Evolutionary conservation across 1,140 invertebrate species (phyloP).

Genomic region (roundworm (Caenorhabditis elegans)): WBcel235 BX284604.4:8092501-8093000

Average conservation of each 20-base stretch:
- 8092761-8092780: not conserved
- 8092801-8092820: no score
- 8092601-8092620: no score
- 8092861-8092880: not conserved
- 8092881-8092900: not conserved
- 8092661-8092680: no score
- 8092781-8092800: conserved; percentile 24
- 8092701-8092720: no score
- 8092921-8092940: not conserved
- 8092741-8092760: no score
- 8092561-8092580: no score
- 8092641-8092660: no score
- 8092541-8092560: no score
- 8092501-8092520: not conserved
- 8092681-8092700: no score
- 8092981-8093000: not conserved
- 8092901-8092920: not conserved
- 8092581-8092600: no score
- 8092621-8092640: no score
- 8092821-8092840: not conserved
- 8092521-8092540: not conserved
- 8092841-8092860: conserved; percentile 3
- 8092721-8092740: not conserved
- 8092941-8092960: not conserved
- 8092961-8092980: no score